These are phyloP conservation scores for Deilephila porcellus DNA, from an alignment of 2,888 invertebrate genomes.

Conservation along the genomic window DNA sequence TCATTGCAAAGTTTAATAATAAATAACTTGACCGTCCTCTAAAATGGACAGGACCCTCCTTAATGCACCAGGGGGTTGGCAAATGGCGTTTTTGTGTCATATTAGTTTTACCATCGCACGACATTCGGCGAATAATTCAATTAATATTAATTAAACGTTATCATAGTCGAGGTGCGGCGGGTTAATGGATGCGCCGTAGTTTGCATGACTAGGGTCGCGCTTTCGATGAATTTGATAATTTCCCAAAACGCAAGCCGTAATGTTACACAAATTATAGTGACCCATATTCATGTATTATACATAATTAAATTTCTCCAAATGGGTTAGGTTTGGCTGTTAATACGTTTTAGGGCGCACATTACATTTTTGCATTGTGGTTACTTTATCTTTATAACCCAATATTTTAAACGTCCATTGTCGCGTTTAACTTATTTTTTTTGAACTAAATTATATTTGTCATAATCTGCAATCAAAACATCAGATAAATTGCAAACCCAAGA, in stretches of 20 bases:
- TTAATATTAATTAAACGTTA: slow-evolving; percentile 24
- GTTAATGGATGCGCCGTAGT: slow-evolving; percentile 18
- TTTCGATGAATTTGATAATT: slow-evolving; percentile 1
- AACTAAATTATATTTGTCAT: not conserved
- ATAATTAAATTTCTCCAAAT: not conserved
- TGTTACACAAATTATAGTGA: slow-evolving; percentile 5
- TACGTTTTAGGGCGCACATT: not conserved
- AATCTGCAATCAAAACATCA: not conserved
- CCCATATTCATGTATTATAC: not conserved
- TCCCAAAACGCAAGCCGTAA: not conserved
- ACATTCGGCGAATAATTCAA: slow-evolving; percentile 13
- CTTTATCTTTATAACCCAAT: too few species aligned
- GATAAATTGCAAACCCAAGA: not conserved
- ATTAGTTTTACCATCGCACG: slow-evolving; percentile 11
- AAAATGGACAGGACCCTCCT: not conserved
- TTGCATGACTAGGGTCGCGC: slow-evolving; percentile 19
- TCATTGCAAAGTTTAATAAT: too few species aligned
- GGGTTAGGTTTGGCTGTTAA: too few species aligned
- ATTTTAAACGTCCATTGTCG: too few species aligned
- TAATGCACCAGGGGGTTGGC: not conserved
- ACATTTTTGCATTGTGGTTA: not conserved
- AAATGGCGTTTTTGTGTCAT: slow-evolving; percentile 8
- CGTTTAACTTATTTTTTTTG: too few species aligned
- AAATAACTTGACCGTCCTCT: too few species aligned
- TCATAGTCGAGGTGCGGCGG: slow-evolving; percentile 8